Evolutionary conservation across 2,113 vertebrate species (phyloP), one percentile per base, ranked within the genome.

Genomic region (Cercopithecus mona): DNA sequence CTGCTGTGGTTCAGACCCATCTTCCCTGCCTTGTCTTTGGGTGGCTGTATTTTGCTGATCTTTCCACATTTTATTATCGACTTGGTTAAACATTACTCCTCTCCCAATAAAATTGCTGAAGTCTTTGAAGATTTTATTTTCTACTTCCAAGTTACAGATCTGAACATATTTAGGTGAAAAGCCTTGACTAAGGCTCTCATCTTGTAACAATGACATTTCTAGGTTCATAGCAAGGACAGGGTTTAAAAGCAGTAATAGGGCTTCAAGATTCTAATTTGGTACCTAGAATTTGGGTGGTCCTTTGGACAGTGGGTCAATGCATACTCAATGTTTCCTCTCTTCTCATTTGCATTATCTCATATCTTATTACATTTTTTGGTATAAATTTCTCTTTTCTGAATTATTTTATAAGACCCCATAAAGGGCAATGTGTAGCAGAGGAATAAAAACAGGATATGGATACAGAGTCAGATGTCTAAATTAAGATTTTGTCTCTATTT

Each of bases 61-160:
- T 59, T 76, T 78, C 83, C 52, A 72, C 93, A 72, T 92, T 98
- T 97, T 97, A 96, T 95, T 96, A 95, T 90, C 70, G 81, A 80
- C 88, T 96, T 96, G 93, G 97, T 97, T 98, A 98, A 98, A 95
- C 94, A 97, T 98, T 98, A 97, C 96, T 97, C 38, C 30, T 79
- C 32, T 78, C 73, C 40, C 81, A 97, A 82, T 96, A 95, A 96
- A 97, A 95, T 88, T 79, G 88, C 88, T 93, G 6, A 93, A 35
- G 95, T 78, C 97, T 97, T 97, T 97, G 96, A 98, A 97, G 96
- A 97, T 84, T 96, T 97, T 94, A 72, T 55, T 88, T 94, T 81
- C 96, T 6, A 94, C 81, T 68, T 97, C 68, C 38, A 95, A 61
- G 12, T 64, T 93, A 90, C 17, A 68, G 83, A 97, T 94, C 89